Evolutionary conservation across 2,113 vertebrate genomes (phyloP).

Genomic region (Andinoacara biseriatus): DNA sequence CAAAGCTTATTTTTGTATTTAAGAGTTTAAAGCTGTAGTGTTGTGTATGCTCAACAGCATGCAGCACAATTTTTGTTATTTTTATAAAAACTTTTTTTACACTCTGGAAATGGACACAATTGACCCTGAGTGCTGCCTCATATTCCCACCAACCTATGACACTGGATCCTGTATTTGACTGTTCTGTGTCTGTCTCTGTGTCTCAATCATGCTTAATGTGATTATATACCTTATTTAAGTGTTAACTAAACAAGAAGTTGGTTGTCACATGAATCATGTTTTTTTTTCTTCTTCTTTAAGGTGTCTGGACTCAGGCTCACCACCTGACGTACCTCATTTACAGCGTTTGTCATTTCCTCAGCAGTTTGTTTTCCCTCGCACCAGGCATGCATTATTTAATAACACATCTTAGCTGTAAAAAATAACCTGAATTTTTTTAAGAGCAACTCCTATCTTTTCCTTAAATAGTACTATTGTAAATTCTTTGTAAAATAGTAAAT

Average conservation of each 20-base stretch:
- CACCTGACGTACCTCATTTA: slow-evolving; percentile 99
- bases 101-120: slow-evolving; percentile 88
- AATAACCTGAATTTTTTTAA: slow-evolving; percentile 82
- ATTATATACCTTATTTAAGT: slow-evolving; percentile 85
- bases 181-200: slow-evolving; percentile 58
- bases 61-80: slow-evolving; percentile 84
- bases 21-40: slow-evolving; percentile 89
- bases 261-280: slow-evolving; percentile 82
- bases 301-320: slow-evolving; percentile 90
- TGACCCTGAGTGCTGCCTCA: slow-evolving; percentile 91
- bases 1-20: slow-evolving; percentile 97
- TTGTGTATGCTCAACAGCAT: slow-evolving; percentile 85
- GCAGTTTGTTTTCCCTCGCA: slow-evolving; percentile 84
- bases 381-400: slow-evolving; percentile 99
- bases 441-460: slow-evolving; percentile 80
- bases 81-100: slow-evolving; percentile 89
- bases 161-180: slow-evolving; percentile 90
- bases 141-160: slow-evolving; percentile 83
- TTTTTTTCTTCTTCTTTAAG: slow-evolving; percentile 63
- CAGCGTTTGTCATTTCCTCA: slow-evolving; percentile 90
- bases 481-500: slow-evolving; percentile 96
- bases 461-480: slow-evolving; percentile 90
- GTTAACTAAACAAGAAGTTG: slow-evolving; percentile 72
- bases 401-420: slow-evolving; percentile 91
- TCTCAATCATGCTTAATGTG: slow-evolving; percentile 74